Conservation (phyloP, 2,888 invertebrate genomes). For the Dasysyrphus albostriatus region DNA sequence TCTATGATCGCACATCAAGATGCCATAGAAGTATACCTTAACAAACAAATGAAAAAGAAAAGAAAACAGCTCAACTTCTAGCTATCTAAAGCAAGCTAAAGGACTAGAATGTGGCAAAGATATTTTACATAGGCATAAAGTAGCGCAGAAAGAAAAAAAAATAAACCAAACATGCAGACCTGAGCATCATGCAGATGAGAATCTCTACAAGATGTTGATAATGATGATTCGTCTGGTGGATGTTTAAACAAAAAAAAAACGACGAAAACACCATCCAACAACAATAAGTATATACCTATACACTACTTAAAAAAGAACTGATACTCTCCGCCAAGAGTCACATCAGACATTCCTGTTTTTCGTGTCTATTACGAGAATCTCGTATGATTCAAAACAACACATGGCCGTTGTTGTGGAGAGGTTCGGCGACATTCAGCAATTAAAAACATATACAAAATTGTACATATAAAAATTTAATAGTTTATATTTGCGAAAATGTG, state of each 20-base stretch:
- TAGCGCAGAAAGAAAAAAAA: not conserved
- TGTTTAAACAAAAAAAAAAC: slow-evolving; percentile 9
- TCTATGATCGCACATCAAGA: slow-evolving; percentile 63
- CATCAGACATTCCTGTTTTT: slow-evolving; percentile 59
- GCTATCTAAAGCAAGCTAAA: slow-evolving; percentile 1
- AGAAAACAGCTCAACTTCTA: slow-evolving; percentile 42
- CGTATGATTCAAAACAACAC: slow-evolving; percentile 19
- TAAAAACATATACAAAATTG: too few relatives aligned
- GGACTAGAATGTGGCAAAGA: slow-evolving; percentile 38
- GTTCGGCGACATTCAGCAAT: not conserved
- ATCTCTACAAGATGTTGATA: slow-evolving; percentile 40
- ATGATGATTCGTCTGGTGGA: slow-evolving; percentile 57
- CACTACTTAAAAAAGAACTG: slow-evolving; percentile 13
- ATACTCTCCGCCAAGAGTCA: slow-evolving; percentile 20
- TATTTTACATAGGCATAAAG: not conserved
- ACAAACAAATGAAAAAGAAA: not conserved
- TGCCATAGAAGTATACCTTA: slow-evolving; percentile 44
- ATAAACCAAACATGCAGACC: slow-evolving; percentile 3
- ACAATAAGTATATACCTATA: not conserved
- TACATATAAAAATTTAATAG: too few relatives aligned
- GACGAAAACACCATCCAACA: not conserved
- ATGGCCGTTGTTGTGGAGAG: not conserved
- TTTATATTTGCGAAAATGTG: too few relatives aligned
- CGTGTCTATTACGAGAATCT: slow-evolving; percentile 69
- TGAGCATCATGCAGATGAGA: slow-evolving; percentile 50